Conservation (phyloP, 2,113 vertebrate genomes). For the Probosciger aterrimus region DNA sequence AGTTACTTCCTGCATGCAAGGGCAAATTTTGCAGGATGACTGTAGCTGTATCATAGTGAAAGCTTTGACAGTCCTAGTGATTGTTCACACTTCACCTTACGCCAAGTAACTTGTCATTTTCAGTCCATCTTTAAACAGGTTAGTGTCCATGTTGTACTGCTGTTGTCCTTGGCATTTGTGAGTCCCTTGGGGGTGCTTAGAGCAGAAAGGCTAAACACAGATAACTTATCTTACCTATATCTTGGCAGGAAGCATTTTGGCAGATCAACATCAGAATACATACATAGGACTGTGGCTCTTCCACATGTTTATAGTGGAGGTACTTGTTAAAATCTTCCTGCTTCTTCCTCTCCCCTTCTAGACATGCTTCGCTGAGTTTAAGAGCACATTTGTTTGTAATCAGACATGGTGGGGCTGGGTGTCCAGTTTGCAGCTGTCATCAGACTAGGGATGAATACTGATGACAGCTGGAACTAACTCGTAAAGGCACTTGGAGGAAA, state of each 20-base stretch:
- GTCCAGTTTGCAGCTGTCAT: background rate
- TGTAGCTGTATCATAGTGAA: background rate
- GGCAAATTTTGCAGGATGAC: background rate
- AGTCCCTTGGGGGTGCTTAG: background rate
- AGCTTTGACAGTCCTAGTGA: background rate
- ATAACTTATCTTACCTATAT: background rate
- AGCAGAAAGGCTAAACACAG: background rate
- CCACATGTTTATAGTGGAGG: background rate
- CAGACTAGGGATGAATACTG: background rate
- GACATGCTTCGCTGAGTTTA: background rate
- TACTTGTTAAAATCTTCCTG: background rate
- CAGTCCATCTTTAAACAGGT: background rate
- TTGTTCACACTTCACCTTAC: background rate
- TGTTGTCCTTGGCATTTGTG: background rate
- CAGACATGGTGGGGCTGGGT: accelerated
- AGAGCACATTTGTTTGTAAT: background rate
- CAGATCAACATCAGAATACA: background rate
- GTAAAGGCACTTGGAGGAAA: background rate
- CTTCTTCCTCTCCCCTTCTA: background rate
- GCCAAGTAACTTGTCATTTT: background rate
- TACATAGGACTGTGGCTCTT: background rate
- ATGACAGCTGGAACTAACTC: background rate
- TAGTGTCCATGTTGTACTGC: background rate
- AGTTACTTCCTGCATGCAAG: background rate
- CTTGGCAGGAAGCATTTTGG: background rate